These are phyloP conservation scores for Craniophora ligustri DNA, from an alignment of 2,888 invertebrate species.

Conservation along the genomic window DNA sequence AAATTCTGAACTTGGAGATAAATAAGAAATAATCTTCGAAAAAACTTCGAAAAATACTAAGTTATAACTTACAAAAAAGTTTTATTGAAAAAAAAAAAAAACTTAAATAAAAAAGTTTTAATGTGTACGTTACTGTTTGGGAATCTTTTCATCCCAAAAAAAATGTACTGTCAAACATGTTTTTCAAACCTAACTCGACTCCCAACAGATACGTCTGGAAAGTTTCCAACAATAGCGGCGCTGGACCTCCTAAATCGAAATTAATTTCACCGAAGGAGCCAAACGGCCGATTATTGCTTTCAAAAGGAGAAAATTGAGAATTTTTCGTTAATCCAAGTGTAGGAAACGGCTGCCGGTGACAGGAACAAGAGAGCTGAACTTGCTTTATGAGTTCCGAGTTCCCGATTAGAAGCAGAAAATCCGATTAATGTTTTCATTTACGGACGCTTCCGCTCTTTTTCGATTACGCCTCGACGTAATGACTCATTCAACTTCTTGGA, in stretches of 20 bases:
- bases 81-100: constrained; percentile 17
- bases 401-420: constrained; percentile 72
- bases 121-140: constrained; percentile 14
- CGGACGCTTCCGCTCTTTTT: constrained; percentile 51
- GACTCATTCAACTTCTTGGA: constrained; percentile 57
- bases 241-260: constrained; percentile 64
- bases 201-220: constrained; percentile 56
- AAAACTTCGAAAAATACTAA: constrained; percentile 16
- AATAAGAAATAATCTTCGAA: constrained; percentile 18
- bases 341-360: constrained; percentile 69
- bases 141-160: constrained; percentile 25
- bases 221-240: constrained; percentile 59
- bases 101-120: constrained; percentile 25
- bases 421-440: constrained; percentile 74
- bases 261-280: constrained; percentile 64
- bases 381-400: constrained; percentile 77
- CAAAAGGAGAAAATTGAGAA: constrained; percentile 70
- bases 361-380: constrained; percentile 60
- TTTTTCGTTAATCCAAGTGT: constrained; percentile 66
- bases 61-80: constrained; percentile 13
- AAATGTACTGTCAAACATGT: constrained; percentile 29
- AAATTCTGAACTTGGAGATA: too few relatives aligned
- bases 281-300: constrained; percentile 70
- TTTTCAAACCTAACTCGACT: constrained; percentile 27
- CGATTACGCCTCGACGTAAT: constrained; percentile 58